Evolutionary conservation across 1,140 invertebrate species (phyloP).

Genomic region (Drosophila sp.): DNA sequence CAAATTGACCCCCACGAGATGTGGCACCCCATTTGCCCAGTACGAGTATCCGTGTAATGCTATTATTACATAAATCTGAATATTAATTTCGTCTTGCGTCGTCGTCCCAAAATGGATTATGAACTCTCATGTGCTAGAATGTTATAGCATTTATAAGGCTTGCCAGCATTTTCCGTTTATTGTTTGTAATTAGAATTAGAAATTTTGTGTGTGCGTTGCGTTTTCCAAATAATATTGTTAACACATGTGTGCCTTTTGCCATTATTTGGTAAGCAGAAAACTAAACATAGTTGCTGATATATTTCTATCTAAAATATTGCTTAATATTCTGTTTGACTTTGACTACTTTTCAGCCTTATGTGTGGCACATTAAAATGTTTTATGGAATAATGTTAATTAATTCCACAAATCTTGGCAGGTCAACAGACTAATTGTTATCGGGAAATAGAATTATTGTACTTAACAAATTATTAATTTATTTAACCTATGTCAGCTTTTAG

Average conservation of each 20-base stretch:
- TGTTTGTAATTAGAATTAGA: conserved; percentile 78
- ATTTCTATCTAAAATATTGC: conserved; percentile 50
- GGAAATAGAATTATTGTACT: too few species aligned
- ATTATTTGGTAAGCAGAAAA: conserved; percentile 63
- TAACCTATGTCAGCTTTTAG: too few species aligned
- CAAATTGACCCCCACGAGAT: conserved; percentile 63
- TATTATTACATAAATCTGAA: conserved; percentile 82
- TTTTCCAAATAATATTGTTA: conserved; percentile 42
- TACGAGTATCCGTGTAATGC: conserved; percentile 48
- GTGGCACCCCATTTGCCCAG: conserved; percentile 27
- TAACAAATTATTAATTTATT: too few species aligned
- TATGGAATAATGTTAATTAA: conserved; percentile 51
- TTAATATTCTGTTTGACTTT: conserved; percentile 62
- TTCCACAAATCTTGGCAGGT: conserved; percentile 13
- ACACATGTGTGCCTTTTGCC: conserved; percentile 45
- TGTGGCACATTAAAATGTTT: conserved; percentile 60
- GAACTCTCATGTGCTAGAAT: conserved; percentile 47
- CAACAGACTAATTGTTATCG: not conserved
- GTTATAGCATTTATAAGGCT: conserved; percentile 62
- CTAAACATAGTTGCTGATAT: conserved; percentile 62
- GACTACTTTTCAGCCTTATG: conserved; percentile 66
- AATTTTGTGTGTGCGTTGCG: conserved; percentile 72
- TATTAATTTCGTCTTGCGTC: conserved; percentile 60
- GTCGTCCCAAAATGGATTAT: conserved; percentile 56
- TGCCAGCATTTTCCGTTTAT: conserved; percentile 64